A percentile compares a stretch with the other conserved stretches of the same genome.
phyloP scores from a whole-genome alignment of 2,113 vertebrate species.

The Gymnocephalus cernua region DNA sequence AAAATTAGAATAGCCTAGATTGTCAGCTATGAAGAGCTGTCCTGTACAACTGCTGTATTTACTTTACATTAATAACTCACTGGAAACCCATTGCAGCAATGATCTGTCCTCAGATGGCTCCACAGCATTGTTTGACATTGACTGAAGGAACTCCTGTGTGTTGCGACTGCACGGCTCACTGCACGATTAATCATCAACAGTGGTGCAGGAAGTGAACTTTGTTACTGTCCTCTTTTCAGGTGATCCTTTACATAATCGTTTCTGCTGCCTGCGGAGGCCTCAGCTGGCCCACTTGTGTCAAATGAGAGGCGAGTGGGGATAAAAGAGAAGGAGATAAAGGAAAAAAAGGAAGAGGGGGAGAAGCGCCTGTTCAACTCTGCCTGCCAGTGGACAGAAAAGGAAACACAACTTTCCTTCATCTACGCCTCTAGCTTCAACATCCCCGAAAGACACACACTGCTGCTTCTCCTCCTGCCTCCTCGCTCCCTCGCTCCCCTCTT shows the following conservation, averaged over 20 bases:
- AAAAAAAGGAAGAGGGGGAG: slow-evolving; percentile 42
- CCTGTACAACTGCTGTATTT: not conserved
- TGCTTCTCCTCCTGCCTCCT: slow-evolving; percentile 29
- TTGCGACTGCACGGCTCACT: not conserved
- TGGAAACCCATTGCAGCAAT: not conserved
- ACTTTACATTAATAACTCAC: not conserved
- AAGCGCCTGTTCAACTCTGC: slow-evolving; percentile 40
- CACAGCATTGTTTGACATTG: not conserved
- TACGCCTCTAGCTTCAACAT: slow-evolving; percentile 31
- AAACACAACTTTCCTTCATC: slow-evolving; percentile 46
- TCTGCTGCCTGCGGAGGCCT: slow-evolving; percentile 91
- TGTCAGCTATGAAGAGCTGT: not conserved
- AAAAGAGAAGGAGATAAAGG: slow-evolving; percentile 29
- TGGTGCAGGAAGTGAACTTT: slow-evolving; percentile 7
- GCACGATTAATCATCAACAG: not conserved
- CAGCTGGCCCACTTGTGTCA: slow-evolving; percentile 89
- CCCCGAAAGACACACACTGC: slow-evolving; percentile 37
- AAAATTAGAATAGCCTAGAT: not conserved
- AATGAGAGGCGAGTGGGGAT: slow-evolving; percentile 72
- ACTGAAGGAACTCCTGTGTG: not conserved
- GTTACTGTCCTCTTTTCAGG: slow-evolving; percentile 77
- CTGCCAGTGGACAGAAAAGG: slow-evolving; percentile 59
- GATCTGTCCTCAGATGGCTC: not conserved
- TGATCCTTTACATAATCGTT: slow-evolving; percentile 92
- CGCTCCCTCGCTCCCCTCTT: slow-evolving; percentile 13